Percentiles rank a stretch among this genome's conserved stretches.
Conservation (phyloP, 2,888 invertebrate genomes). For the Actias luna region DNA sequence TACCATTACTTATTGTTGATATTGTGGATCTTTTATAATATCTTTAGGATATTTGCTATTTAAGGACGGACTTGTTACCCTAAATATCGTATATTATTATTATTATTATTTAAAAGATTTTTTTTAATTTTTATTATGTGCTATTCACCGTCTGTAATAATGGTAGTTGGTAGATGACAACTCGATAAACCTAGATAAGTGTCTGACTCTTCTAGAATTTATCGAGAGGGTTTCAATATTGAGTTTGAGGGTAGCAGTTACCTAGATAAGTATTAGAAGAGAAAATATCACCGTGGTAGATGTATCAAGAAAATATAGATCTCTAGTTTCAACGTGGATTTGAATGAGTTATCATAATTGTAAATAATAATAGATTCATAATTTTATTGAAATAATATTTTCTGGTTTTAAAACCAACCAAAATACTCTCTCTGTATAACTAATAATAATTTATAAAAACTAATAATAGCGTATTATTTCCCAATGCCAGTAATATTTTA, state of each 20-base stretch:
- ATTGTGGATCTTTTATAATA: slow-evolving; percentile 7
- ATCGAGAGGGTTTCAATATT: neutral
- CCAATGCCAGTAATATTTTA: neutral
- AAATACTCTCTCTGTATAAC: neutral
- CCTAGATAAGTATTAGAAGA: neutral
- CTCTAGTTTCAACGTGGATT: no score
- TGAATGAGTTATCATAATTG: neutral
- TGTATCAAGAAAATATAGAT: no score
- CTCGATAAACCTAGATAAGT: neutral
- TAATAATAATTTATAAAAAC: no score
- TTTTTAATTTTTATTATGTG: no score
- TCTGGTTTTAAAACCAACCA: neutral
- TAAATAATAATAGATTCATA: no score
- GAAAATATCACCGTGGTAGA: neutral
- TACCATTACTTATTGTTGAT: slow-evolving; percentile 18
- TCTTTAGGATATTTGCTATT: slow-evolving; percentile 12
- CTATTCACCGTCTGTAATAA: no score
- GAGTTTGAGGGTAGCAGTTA: neutral
- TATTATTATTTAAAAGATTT: no score
- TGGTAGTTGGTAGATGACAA: no score
- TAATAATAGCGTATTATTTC: no score
- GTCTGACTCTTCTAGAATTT: neutral
- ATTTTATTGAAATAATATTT: no score
- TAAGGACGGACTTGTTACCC: no score
- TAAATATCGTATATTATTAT: no score